phyloP scores from a whole-genome alignment of 2,797 vertebrate species.

The Pyrocephalus nanus region DNA sequence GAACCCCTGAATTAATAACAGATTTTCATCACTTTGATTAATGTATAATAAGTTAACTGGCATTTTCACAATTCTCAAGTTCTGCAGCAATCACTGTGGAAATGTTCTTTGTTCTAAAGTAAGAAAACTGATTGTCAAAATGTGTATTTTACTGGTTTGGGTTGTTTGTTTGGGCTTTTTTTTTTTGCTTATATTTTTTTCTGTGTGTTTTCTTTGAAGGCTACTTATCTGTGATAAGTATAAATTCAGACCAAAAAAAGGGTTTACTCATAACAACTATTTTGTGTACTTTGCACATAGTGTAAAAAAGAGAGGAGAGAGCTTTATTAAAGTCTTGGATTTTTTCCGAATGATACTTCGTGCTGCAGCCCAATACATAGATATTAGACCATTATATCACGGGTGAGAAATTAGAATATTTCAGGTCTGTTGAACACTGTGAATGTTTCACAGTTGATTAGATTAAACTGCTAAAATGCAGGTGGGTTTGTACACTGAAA shows the following conservation, averaged over 20 bases:
- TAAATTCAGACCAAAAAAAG: neutral
- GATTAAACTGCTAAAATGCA: slow-evolving; percentile 8
- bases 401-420: slow-evolving; percentile 19
- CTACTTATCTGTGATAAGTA: neutral
- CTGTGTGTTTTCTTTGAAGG: neutral
- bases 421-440: slow-evolving; percentile 6
- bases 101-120: neutral
- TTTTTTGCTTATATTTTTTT: neutral
- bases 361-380: neutral
- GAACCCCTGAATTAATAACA: neutral
- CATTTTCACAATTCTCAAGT: neutral
- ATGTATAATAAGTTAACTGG: neutral
- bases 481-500: neutral
- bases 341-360: neutral
- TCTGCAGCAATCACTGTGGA: neutral
- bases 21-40: neutral
- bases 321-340: neutral
- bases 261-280: neutral
- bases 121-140: neutral
- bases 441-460: slow-evolving; percentile 37
- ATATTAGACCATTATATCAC: neutral
- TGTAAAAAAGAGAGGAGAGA: neutral
- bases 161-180: neutral
- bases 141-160: neutral
- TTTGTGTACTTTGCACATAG: neutral